These are phyloP conservation scores for Leptinotarsa haldemani DNA, from an alignment of 2,888 invertebrate species.

Conservation along the genomic window DNA sequence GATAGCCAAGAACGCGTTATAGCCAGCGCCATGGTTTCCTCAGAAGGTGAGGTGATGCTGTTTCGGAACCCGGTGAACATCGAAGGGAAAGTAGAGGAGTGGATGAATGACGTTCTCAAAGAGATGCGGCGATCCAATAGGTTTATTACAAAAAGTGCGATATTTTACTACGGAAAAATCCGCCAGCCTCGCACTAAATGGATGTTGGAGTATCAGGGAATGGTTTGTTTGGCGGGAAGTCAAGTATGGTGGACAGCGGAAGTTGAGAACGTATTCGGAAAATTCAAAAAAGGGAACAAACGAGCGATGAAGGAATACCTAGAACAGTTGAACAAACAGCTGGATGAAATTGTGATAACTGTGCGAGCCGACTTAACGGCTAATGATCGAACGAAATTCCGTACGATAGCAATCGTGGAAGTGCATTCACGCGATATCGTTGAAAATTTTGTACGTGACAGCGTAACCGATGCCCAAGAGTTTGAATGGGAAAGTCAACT, in stretches of 20 bases:
- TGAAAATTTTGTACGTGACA: conserved; percentile 81
- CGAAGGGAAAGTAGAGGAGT: conserved; percentile 88
- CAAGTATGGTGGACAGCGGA: conserved; percentile 97
- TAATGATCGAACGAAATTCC: conserved; percentile 89
- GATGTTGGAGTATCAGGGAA: conserved; percentile 89
- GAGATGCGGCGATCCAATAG: conserved; percentile 90
- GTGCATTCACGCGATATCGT: conserved; percentile 93
- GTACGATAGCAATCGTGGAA: conserved; percentile 89
- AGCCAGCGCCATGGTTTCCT: conserved; percentile 87
- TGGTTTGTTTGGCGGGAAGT: conserved; percentile 75
- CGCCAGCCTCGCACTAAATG: conserved; percentile 79
- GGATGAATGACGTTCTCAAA: conserved; percentile 87
- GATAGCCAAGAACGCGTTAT: conserved; percentile 75
- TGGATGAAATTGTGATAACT: conserved; percentile 85
- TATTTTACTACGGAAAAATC: conserved; percentile 87
- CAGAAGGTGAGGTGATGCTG: conserved; percentile 89
- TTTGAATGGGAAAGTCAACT: conserved; percentile 96
- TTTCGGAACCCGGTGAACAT: conserved; percentile 78
- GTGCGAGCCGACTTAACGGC: conserved; percentile 77
- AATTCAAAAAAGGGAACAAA: conserved; percentile 80
- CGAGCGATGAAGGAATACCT: conserved; percentile 92
- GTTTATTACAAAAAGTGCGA: conserved; percentile 86
- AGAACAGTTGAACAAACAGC: conserved; percentile 80
- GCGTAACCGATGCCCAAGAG: conserved; percentile 84
- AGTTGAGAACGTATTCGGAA: conserved; percentile 88